A percentile compares a stretch with the other conserved stretches of the same genome.
phyloP scores from a whole-genome alignment of 1,140 invertebrate genomes.

The Zaprionus taronus region DNA sequence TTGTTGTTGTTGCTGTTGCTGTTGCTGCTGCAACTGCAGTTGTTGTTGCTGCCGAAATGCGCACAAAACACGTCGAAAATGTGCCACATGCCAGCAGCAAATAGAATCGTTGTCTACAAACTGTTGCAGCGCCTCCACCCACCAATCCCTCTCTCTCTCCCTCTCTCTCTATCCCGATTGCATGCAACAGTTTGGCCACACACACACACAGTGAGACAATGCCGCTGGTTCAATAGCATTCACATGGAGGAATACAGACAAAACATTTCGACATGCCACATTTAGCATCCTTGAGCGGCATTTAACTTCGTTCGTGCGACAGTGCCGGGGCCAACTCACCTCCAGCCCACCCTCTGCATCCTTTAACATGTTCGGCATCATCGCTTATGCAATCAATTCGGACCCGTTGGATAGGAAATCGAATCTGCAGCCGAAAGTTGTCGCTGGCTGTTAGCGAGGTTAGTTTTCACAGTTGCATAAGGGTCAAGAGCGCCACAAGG shows the following conservation, averaged over 20 bases:
- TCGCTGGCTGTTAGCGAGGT: slow-evolving; percentile 4
- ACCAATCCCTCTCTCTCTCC: slow-evolving; percentile 12
- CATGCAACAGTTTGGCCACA: slow-evolving; percentile 75
- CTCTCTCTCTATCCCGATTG: slow-evolving; percentile 43
- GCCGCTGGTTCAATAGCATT: slow-evolving; percentile 70
- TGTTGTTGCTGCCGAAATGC: slow-evolving; percentile 72
- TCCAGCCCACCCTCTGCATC: neutral
- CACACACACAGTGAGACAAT: slow-evolving; percentile 51
- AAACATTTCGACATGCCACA: slow-evolving; percentile 80
- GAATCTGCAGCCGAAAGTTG: slow-evolving; percentile 35
- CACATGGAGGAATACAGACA: slow-evolving; percentile 58
- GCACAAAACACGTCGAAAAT: slow-evolving; percentile 83
- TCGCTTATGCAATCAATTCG: slow-evolving; percentile 65
- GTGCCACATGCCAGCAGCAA: slow-evolving; percentile 78
- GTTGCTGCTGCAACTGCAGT: neutral
- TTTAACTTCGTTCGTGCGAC: slow-evolving; percentile 69
- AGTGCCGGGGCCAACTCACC: neutral
- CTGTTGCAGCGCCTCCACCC: neutral
- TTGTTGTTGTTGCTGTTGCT: slow-evolving; percentile 14
- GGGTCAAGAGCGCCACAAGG: slow-evolving; percentile 64
- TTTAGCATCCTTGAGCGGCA: slow-evolving; percentile 81
- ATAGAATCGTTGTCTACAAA: slow-evolving; percentile 48
- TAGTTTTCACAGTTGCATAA: slow-evolving; percentile 47
- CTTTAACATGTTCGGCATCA: neutral
- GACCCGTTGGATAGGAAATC: slow-evolving; percentile 37